Evolutionary conservation across 2,888 invertebrate species (phyloP).

Genomic region (Eueremaeus valkanovi): DNA sequence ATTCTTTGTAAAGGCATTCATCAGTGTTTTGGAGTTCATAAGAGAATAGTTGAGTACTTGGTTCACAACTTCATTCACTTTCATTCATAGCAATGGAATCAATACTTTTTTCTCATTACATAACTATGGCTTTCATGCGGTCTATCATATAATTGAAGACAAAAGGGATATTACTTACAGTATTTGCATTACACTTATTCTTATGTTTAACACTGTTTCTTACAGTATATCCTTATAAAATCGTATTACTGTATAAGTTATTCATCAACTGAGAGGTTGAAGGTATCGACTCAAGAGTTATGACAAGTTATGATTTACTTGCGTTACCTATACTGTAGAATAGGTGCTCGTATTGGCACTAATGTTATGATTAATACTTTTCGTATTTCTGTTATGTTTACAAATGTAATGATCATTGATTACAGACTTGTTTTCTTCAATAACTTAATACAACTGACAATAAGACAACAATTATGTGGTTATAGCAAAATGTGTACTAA

Average conservation of each 20-base stretch:
- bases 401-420: conserved; percentile 4
- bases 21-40: conserved; percentile 14
- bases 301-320: conserved; percentile 22
- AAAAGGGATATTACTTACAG: conserved; percentile 4
- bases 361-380: conserved; percentile 32
- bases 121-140: not conserved
- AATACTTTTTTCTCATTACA: not conserved
- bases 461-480: conserved; percentile 14
- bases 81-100: not conserved
- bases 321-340: conserved; percentile 1
- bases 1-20: not conserved
- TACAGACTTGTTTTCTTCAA: not conserved
- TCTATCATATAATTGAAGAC: conserved; percentile 1
- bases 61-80: not conserved
- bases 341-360: conserved; percentile 28
- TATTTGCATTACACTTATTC: conserved; percentile 17
- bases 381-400: conserved; percentile 29
- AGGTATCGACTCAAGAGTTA: conserved; percentile 16
- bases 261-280: not conserved
- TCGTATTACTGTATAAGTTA: not conserved
- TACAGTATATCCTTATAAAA: conserved; percentile 15
- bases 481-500: not conserved
- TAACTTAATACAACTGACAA: conserved; percentile 23
- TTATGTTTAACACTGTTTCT: not conserved
- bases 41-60: conserved; percentile 18